Evolutionary conservation across 2,113 vertebrate species (phyloP), one percentile per base, ranked within the genome.

Genomic region (Heterocephalus glaber): DNA sequence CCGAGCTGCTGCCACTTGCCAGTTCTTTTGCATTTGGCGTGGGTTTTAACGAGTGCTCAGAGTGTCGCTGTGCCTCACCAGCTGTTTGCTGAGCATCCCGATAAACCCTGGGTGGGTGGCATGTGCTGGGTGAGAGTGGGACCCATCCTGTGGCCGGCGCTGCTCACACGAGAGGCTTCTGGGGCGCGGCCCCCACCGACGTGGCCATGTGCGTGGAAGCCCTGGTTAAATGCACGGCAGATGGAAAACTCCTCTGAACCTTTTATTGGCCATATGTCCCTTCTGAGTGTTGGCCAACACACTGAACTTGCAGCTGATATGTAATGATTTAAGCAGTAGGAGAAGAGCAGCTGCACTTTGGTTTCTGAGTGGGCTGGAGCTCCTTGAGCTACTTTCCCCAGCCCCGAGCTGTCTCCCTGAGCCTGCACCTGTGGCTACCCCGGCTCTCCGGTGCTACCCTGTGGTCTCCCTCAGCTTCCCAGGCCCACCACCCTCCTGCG

Each of bases 191-290:
- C 96, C 83, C 95, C 97, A 96, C 95, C 96, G 96, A 97, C 95
- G 92, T 93, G 30, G 95, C 96, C 61, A 61, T 93, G 60, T 61
- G 80, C 92, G 66, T 94, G 96, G 95, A 95, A 97, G 97, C 97
- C 94, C 54, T 81, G 94, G 95, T 97, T 83, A 98, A 98, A 97
- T 95, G 94, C 96, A 97, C 95, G 96, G 98, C 98, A 98, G 98
- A 98, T 98, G 98, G 98, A 98, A 98, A 98, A 98, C 97, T 98
- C 98, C 85, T 94, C 89, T 35, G 91, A 98, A 98, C 95, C 98
- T 98, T 98, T 98, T 98, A 98, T 97, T 98, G 98, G 98, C 98
- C 98, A 98, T 98, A 98, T 98, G 98, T 98, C 98, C 98, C 97
- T 97, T 96, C 98, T 98, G 98, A 98, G 96, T 96, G 98, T 98